Evolutionary conservation across 2,888 invertebrate species (phyloP).

Genomic region (Noctuana brunneofusca): DNA sequence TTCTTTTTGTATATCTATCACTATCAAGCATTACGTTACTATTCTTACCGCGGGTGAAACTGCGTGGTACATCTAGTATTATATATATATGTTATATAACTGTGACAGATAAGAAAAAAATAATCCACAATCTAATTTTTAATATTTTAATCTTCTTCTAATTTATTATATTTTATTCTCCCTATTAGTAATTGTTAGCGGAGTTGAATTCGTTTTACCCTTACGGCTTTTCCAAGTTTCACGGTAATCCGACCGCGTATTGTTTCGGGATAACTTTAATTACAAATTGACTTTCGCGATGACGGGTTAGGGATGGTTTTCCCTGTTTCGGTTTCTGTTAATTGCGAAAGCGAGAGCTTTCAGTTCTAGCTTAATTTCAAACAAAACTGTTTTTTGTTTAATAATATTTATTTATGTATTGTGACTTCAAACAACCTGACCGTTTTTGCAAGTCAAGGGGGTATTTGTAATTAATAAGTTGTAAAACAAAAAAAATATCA

Average conservation of each 20-base stretch:
- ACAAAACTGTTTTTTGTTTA: not conserved
- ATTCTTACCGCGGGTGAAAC: too few species aligned
- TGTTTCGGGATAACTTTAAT: constrained; percentile 26
- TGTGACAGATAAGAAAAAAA: too few species aligned
- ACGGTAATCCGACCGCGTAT: constrained; percentile 15
- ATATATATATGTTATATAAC: too few species aligned
- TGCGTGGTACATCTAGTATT: too few species aligned
- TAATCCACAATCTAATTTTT: not conserved
- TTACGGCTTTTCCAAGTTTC: not conserved
- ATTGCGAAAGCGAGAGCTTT: constrained; percentile 17
- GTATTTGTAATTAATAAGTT: too few species aligned
- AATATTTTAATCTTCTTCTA: not conserved
- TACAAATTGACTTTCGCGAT: constrained; percentile 24
- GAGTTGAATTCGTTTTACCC: constrained; percentile 1
- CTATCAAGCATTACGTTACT: too few species aligned
- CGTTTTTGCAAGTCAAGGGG: too few species aligned
- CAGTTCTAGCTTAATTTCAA: not conserved
- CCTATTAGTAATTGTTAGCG: constrained; percentile 1
- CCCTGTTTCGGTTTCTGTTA: not conserved
- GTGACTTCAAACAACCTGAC: too few species aligned
- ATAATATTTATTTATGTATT: not conserved
- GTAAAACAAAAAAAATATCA: too few species aligned
- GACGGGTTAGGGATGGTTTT: constrained; percentile 23
- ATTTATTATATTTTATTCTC: not conserved
- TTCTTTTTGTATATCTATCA: too few species aligned